Conservation (phyloP, 2,888 invertebrate species). For the Drosophila koepferae region DNA sequence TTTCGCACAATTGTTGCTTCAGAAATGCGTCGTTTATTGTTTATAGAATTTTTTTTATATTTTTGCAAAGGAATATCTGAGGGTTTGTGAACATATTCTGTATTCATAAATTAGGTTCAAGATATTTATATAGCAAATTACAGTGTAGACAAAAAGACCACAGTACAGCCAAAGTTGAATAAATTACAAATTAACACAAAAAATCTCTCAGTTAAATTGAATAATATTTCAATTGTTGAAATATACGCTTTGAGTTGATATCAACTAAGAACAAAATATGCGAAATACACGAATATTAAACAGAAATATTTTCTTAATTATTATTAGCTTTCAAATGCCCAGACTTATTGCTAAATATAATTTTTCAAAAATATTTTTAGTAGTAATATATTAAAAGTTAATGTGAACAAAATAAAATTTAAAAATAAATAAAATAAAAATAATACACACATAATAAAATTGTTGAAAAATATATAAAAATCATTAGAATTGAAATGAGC, state of each 20-base stretch:
- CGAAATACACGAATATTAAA: too few relatives aligned
- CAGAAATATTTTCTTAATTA: background rate
- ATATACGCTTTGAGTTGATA: too few relatives aligned
- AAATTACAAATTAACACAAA: background rate
- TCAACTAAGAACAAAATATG: too few relatives aligned
- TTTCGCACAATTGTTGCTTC: constrained; percentile 11
- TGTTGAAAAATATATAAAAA: too few relatives aligned
- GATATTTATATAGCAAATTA: background rate
- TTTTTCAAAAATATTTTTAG: too few relatives aligned
- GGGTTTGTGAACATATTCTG: background rate
- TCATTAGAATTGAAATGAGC: too few relatives aligned
- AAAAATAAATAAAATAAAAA: too few relatives aligned
- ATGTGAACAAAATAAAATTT: too few relatives aligned
- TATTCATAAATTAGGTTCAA: background rate
- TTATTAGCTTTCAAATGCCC: background rate
- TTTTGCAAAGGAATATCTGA: background rate
- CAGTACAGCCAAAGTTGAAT: background rate
- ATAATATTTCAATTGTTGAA: background rate
- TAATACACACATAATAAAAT: too few relatives aligned
- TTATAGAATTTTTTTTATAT: background rate
- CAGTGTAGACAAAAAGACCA: too few relatives aligned
- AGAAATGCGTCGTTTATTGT: constrained; percentile 28
- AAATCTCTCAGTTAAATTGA: background rate
- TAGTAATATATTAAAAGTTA: too few relatives aligned
- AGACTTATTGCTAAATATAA: background rate